A percentile compares a stretch with the other conserved stretches of the same genome.
phyloP scores from a whole-genome alignment of 2,888 invertebrate species.

The Onchidella celtica region DNA sequence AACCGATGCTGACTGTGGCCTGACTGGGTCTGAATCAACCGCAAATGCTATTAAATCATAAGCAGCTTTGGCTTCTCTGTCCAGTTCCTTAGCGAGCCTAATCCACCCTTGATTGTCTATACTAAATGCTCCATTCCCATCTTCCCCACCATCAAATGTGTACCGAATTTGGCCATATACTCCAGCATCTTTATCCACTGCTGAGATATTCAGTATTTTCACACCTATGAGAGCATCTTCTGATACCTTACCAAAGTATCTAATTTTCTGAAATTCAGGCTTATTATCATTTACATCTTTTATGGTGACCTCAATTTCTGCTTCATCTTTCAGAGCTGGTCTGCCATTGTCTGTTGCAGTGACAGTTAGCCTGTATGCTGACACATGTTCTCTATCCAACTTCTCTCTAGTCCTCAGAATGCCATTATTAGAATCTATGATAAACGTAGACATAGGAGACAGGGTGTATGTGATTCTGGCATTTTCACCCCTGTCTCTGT shows the following conservation, averaged over 20 bases:
- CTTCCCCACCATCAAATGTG: constrained; percentile 76
- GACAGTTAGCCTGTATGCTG: constrained; percentile 91
- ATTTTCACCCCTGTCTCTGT: constrained; percentile 96
- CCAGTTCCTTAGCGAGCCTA: constrained; percentile 92
- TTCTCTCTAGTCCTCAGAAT: constrained; percentile 92
- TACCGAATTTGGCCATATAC: constrained; percentile 93
- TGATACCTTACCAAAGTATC: constrained; percentile 91
- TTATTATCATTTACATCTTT: constrained; percentile 98
- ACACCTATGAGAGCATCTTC: constrained; percentile 95
- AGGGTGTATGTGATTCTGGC: constrained; percentile 84
- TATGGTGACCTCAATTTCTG: constrained; percentile 96
- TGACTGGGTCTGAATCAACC: constrained; percentile 90
- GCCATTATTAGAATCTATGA: constrained; percentile 95
- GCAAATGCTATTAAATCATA: constrained; percentile 94
- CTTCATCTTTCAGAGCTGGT: constrained; percentile 94
- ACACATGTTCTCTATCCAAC: constrained; percentile 90
- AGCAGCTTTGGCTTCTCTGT: constrained; percentile 92
- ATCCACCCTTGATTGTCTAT: constrained; percentile 96
- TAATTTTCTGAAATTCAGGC: constrained; percentile 90
- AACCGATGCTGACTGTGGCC: constrained; percentile 75
- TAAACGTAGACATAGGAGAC: constrained; percentile 83
- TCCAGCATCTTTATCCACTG: constrained; percentile 93
- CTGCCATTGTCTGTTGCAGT: constrained; percentile 95
- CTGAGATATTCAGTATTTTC: constrained; percentile 93
- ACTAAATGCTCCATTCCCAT: constrained; percentile 93